Evolutionary conservation across 2,797 vertebrate species (phyloP).

Genomic region (Psittacula echo): DNA sequence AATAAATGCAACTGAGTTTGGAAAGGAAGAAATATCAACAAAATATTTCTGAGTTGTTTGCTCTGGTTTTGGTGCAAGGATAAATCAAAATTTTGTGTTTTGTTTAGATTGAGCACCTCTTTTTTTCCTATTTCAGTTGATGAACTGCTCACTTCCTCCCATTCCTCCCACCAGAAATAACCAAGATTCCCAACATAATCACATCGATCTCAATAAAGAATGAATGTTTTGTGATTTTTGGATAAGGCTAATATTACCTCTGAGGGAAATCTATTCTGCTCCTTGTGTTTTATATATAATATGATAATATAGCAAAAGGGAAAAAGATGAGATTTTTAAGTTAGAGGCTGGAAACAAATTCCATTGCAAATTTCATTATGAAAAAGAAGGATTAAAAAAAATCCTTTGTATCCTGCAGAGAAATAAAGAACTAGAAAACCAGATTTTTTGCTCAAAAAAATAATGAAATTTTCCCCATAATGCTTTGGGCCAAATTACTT

Average conservation of each 20-base stretch:
- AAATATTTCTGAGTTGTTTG: neutral
- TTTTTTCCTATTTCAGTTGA: neutral
- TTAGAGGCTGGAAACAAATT: neutral
- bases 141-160: neutral
- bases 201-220: neutral
- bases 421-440: neutral
- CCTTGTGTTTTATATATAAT: neutral
- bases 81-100: neutral
- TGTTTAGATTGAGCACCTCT: neutral
- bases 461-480: constrained; percentile 3
- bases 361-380: constrained; percentile 23
- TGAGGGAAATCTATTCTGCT: neutral
- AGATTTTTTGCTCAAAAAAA: constrained; percentile 23
- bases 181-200: neutral
- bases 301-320: neutral
- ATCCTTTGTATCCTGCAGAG: neutral
- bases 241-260: neutral
- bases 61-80: neutral
- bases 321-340: constrained; percentile 5
- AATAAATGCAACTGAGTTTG: neutral
- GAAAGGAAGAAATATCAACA: neutral
- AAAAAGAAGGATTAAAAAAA: neutral
- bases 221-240: neutral
- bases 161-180: neutral
- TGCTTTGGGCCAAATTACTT: constrained; percentile 37